These are phyloP conservation scores for Urocyon cinereoargenteus DNA, from an alignment of 2,797 vertebrate genomes.

Conservation along the genomic window DNA sequence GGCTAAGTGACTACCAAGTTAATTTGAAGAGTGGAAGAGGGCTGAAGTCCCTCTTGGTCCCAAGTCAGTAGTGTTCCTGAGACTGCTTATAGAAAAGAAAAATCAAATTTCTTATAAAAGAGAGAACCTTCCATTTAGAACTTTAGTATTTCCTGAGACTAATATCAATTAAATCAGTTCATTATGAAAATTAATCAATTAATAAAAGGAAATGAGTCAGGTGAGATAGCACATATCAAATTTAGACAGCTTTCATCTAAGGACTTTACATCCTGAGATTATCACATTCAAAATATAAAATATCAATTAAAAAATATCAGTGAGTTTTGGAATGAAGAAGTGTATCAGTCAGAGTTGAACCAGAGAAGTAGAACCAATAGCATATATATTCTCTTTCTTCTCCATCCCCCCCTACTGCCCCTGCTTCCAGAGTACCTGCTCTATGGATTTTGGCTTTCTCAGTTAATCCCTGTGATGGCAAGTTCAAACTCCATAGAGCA, in stretches of 20 bases:
- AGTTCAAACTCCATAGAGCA: not conserved
- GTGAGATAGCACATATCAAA: not conserved
- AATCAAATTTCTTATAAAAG: not conserved
- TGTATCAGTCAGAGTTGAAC: not conserved
- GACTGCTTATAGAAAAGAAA: not conserved
- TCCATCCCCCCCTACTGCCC: not conserved
- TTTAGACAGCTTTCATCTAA: not conserved
- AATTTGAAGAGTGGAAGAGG: not conserved
- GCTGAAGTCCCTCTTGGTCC: not conserved
- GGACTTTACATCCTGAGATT: not conserved
- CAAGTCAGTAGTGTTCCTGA: not conserved
- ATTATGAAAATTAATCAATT: not conserved
- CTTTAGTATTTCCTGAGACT: not conserved
- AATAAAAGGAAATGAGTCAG: not conserved
- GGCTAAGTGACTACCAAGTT: not conserved
- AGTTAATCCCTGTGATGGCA: not conserved
- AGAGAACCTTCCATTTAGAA: not conserved
- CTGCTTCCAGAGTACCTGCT: not conserved
- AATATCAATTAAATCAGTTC: not conserved
- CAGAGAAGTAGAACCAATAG: not conserved
- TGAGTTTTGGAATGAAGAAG: not conserved
- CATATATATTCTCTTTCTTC: not conserved
- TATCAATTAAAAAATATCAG: not conserved
- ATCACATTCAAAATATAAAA: not conserved
- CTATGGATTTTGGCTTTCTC: not conserved